Evolutionary conservation across 2,888 invertebrate genomes (phyloP).

Genomic region (Hymenopus coronatus): DNA sequence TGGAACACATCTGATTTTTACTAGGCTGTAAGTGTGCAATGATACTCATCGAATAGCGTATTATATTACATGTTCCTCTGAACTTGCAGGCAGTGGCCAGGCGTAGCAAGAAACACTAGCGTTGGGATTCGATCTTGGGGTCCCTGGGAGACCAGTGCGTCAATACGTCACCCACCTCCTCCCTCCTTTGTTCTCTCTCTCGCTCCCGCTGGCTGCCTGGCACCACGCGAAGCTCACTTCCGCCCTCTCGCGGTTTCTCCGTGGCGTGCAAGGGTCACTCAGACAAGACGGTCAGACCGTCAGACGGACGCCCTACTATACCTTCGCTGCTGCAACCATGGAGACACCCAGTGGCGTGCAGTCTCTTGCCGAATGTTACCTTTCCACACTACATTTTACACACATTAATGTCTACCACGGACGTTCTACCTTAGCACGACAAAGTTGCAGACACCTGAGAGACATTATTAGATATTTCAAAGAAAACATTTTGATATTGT

Average conservation of each 20-base stretch:
- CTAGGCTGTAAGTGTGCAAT: no score
- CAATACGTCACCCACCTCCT: constrained; percentile 3
- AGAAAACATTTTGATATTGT: no score
- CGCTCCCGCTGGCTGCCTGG: background rate
- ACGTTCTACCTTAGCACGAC: no score
- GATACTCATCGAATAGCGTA: no score
- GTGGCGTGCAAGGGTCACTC: background rate
- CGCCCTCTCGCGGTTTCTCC: background rate
- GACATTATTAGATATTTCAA: no score
- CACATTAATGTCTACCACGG: no score
- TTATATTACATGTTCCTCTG: background rate
- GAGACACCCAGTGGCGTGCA: background rate
- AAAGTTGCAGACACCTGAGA: accelerated
- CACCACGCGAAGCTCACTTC: background rate
- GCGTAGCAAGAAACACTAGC: background rate
- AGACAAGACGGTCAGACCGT: background rate
- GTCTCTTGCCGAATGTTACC: no score
- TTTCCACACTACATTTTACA: no score
- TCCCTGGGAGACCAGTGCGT: background rate
- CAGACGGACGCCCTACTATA: background rate
- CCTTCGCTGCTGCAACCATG: background rate
- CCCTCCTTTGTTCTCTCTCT: constrained; percentile 11
- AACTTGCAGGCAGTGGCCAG: background rate
- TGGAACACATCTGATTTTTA: no score
- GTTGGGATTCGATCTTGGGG: background rate